Evolutionary conservation across 1,140 invertebrate genomes (phyloP).

Genomic region (Drosophila nebulosa): DNA sequence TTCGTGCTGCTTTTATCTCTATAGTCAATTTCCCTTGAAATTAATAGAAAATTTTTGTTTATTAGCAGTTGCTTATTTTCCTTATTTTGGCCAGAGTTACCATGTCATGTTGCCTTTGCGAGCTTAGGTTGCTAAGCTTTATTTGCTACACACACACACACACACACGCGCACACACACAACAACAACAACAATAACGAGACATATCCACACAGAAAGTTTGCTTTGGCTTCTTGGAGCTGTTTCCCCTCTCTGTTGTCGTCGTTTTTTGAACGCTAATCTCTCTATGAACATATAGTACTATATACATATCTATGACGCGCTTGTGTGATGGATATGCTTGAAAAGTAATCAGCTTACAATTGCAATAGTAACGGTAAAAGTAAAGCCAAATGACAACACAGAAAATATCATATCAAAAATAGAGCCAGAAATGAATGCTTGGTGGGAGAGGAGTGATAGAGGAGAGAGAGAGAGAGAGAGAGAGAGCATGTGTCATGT

Average conservation of each 20-base stretch:
- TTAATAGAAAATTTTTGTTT: background rate
- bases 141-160: background rate
- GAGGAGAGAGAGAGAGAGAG: too few relatives aligned
- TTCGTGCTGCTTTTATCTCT: too few relatives aligned
- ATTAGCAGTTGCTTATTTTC: slow-evolving; percentile 1
- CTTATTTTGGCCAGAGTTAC: background rate
- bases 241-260: background rate
- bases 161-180: background rate
- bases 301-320: background rate
- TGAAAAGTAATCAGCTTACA: slow-evolving; percentile 55
- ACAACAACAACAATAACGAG: too few relatives aligned
- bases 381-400: slow-evolving; percentile 5
- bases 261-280: slow-evolving; percentile 32
- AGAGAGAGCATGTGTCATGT: background rate
- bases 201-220: background rate
- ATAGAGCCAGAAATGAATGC: too few relatives aligned
- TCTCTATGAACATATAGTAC: slow-evolving; percentile 15
- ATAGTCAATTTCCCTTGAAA: background rate
- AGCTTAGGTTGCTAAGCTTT: background rate
- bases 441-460: background rate
- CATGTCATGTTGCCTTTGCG: background rate
- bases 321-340: slow-evolving; percentile 10
- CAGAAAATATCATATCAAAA: slow-evolving; percentile 16
- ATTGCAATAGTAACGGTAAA: slow-evolving; percentile 9
- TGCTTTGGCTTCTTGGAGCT: background rate